Conservation (phyloP, 2,113 vertebrate genomes). For the Hemichromis elongatus region DNA sequence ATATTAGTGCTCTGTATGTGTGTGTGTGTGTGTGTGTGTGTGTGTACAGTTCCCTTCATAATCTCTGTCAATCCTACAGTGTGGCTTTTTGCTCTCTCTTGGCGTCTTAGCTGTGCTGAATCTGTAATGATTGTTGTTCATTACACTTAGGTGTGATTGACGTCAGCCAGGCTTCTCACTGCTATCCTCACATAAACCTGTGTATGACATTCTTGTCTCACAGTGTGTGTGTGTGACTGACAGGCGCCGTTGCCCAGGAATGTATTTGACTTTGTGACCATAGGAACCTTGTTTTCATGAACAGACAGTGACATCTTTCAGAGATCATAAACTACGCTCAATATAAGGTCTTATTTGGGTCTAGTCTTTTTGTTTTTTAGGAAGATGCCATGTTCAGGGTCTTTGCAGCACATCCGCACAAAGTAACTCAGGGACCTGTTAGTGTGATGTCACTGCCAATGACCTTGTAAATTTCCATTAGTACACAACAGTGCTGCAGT, state of each 20-base stretch:
- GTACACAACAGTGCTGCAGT: neutral
- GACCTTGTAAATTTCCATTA: neutral
- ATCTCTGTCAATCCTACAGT: neutral
- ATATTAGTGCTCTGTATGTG: neutral
- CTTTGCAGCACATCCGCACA: neutral
- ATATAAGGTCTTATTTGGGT: neutral
- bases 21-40: neutral
- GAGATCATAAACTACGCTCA: neutral
- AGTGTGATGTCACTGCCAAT: neutral
- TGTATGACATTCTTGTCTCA: slow-evolving; percentile 9
- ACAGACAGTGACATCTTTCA: slow-evolving; percentile 29
- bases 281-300: slow-evolving; percentile 8
- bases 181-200: slow-evolving; percentile 40
- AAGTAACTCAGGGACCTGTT: neutral
- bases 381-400: slow-evolving; percentile 17
- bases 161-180: slow-evolving; percentile 56
- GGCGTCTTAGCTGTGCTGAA: slow-evolving; percentile 13
- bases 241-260: neutral
- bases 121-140: slow-evolving; percentile 61
- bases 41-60: neutral
- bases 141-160: slow-evolving; percentile 59
- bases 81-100: neutral
- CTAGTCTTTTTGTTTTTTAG: slow-evolving; percentile 4
- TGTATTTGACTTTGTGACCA: slow-evolving; percentile 19
- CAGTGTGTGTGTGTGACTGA: slow-evolving; percentile 10